These are phyloP conservation scores for Cyrtonyx montezumae DNA, from an alignment of 2,113 vertebrate species.

Conservation along the genomic window DNA sequence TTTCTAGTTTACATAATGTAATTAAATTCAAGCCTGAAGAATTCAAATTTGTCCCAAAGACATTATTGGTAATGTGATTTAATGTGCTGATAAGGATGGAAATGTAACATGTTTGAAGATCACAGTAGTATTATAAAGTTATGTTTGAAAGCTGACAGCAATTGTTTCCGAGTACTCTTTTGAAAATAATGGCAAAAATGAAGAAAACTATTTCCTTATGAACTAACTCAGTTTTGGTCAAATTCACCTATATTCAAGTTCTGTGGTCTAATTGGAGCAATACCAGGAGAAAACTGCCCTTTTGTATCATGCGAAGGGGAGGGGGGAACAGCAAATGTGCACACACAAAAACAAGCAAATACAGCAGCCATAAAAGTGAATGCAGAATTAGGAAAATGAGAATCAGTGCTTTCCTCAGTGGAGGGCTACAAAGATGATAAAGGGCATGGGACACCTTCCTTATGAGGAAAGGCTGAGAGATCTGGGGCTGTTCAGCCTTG, in stretches of 20 bases:
- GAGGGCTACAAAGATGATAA: too few species aligned
- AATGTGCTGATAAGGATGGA: constrained; percentile 63
- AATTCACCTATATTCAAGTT: background rate
- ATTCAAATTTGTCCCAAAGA: constrained; percentile 72
- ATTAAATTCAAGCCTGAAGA: constrained; percentile 80
- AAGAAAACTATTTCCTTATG: background rate
- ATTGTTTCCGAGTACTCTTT: constrained; percentile 23
- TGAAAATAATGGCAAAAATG: background rate
- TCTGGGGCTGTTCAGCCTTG: too few species aligned
- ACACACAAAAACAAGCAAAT: too few species aligned
- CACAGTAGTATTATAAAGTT: constrained; percentile 57
- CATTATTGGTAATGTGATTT: constrained; percentile 72
- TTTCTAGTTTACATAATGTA: constrained; percentile 79
- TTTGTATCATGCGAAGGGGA: background rate
- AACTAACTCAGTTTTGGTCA: background rate
- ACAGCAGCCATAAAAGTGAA: background rate
- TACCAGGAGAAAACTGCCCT: background rate
- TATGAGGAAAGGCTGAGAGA: too few species aligned
- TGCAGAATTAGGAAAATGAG: background rate
- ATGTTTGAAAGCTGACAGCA: constrained; percentile 59
- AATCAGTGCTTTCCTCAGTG: background rate
- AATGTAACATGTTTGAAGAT: constrained; percentile 44
- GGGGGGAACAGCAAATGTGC: background rate
- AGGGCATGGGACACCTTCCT: too few species aligned
- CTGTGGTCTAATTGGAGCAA: background rate